phyloP scores from a whole-genome alignment of 1,140 invertebrate genomes.

The Bombus difficillimus region DNA sequence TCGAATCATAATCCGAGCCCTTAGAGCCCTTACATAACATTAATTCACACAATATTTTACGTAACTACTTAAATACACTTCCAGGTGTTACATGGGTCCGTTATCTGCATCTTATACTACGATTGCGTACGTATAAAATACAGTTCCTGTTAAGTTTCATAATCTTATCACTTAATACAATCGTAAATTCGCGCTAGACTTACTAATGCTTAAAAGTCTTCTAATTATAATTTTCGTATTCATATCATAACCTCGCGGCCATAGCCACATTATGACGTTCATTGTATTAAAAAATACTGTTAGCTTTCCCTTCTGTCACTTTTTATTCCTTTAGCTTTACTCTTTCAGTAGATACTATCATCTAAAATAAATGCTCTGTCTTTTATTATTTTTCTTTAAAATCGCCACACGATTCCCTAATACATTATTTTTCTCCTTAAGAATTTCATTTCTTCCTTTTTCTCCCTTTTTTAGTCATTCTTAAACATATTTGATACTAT shows the following conservation, averaged over 20 bases:
- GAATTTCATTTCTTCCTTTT: neutral
- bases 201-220: neutral
- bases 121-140: slow-evolving; percentile 1
- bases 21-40: neutral
- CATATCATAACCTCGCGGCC: neutral
- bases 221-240: neutral
- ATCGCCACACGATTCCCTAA: neutral
- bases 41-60: slow-evolving; percentile 16
- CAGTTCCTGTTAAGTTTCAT: neutral
- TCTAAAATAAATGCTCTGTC: neutral
- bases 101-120: neutral
- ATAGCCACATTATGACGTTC: neutral
- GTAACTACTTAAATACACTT: neutral
- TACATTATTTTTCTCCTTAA: neutral
- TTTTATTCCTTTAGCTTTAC: neutral
- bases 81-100: neutral
- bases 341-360: neutral
- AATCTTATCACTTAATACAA: neutral
- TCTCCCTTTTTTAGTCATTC: too few relatives aligned
- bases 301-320: neutral
- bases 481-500: too few relatives aligned
- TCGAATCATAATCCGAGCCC: neutral
- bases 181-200: neutral
- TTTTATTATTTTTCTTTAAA: neutral
- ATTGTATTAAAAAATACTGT: neutral